phyloP scores from a whole-genome alignment of 1,140 invertebrate genomes.

The Schlechtendalia chinensis region DNA sequence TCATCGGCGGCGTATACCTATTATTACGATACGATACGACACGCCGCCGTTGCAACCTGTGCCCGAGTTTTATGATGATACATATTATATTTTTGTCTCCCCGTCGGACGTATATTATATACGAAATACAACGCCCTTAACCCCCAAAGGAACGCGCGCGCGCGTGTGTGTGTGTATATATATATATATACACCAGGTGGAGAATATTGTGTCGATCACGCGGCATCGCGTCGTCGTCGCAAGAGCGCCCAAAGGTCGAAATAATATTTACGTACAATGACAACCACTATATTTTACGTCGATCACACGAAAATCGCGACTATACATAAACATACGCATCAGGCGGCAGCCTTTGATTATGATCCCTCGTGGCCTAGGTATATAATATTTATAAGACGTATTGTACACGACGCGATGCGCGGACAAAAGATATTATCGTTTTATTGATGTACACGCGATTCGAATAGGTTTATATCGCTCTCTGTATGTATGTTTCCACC shows the following conservation, averaged over 20 bases:
- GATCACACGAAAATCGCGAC: neutral
- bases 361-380: neutral
- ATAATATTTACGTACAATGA: neutral
- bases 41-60: neutral
- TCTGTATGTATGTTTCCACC: too few species aligned
- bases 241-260: neutral
- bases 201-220: neutral
- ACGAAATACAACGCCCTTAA: neutral
- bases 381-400: too few species aligned
- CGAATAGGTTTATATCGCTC: too few species aligned
- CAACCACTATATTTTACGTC: neutral
- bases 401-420: too few species aligned
- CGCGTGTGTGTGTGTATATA: neutral
- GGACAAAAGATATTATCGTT: too few species aligned
- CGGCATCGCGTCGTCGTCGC: slow-evolving; percentile 3
- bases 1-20: neutral
- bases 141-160: neutral
- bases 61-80: neutral
- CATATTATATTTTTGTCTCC: neutral
- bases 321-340: neutral
- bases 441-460: too few species aligned
- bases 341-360: neutral
- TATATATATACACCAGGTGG: neutral
- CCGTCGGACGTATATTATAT: neutral
- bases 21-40: neutral